Conservation (phyloP, 2,113 vertebrate genomes). For the Varanus salvator region DNA sequence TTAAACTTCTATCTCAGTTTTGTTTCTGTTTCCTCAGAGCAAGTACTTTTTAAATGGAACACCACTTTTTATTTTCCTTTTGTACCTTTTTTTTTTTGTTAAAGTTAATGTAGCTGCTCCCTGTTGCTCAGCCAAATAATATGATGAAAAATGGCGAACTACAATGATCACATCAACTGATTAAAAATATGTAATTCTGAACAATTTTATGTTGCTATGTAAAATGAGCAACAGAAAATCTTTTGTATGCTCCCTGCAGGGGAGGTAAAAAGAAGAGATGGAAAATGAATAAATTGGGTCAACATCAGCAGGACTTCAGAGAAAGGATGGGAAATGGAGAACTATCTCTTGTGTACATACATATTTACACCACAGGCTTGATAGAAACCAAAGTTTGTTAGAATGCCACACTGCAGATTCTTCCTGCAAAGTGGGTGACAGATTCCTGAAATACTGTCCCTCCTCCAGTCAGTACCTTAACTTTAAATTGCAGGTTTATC, state of each 20-base stretch:
- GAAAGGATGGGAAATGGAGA: background rate
- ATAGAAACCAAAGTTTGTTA: background rate
- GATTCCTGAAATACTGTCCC: constrained; percentile 33
- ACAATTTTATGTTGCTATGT: background rate
- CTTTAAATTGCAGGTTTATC: constrained; percentile 45
- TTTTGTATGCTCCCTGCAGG: constrained; percentile 11
- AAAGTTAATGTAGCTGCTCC: constrained; percentile 45
- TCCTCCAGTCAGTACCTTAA: constrained; percentile 23
- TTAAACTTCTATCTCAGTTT: too few species aligned
- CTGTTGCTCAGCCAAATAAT: constrained; percentile 39
- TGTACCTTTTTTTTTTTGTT: background rate
- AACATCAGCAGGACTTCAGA: constrained; percentile 25
- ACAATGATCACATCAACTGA: constrained; percentile 7
- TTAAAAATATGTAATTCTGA: constrained; percentile 45
- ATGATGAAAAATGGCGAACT: constrained; percentile 24
- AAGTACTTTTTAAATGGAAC: constrained; percentile 39
- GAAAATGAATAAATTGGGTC: constrained; percentile 34
- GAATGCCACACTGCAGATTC: background rate
- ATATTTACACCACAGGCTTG: constrained; percentile 34
- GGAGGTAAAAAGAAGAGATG: background rate
- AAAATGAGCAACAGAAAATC: constrained; percentile 21
- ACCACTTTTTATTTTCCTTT: background rate
- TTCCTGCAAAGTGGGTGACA: constrained; percentile 11
- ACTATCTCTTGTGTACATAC: background rate
- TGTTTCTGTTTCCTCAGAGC: too few species aligned